phyloP scores from a whole-genome alignment of 1,140 invertebrate genomes.

The Drosophila nebulosa region DNA sequence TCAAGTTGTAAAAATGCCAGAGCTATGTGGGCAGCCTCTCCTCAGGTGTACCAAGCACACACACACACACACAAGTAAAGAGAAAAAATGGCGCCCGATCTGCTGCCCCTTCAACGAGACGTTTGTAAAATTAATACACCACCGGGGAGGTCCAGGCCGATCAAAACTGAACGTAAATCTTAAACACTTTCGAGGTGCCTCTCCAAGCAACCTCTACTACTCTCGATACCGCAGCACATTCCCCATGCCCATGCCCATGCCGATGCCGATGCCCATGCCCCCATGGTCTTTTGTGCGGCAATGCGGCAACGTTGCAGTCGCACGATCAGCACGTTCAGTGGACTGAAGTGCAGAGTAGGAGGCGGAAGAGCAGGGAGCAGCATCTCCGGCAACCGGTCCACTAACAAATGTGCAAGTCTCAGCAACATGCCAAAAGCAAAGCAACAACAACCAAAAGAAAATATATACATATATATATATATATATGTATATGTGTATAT shows the following conservation, averaged over 20 bases:
- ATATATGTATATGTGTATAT: not conserved
- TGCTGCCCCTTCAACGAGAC: not conserved
- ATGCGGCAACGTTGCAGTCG: constrained; percentile 43
- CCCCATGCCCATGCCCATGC: not conserved
- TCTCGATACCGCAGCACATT: constrained; percentile 20
- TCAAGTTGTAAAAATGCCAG: constrained; percentile 74
- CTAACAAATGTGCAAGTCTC: constrained; percentile 67
- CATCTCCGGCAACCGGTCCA: constrained; percentile 46
- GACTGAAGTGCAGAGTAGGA: not conserved
- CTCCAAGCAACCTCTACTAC: constrained; percentile 7
- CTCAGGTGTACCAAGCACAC: constrained; percentile 59
- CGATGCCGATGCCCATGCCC: too few relatives aligned
- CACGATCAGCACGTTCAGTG: constrained; percentile 78
- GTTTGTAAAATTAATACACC: constrained; percentile 66
- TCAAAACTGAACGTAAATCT: constrained; percentile 80
- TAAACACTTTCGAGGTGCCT: constrained; percentile 46
- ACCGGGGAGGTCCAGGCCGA: constrained; percentile 73
- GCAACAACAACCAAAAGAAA: constrained; percentile 20
- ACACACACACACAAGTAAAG: constrained; percentile 47
- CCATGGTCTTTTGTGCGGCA: not conserved
- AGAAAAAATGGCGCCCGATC: constrained; percentile 67
- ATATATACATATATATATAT: constrained; percentile 11
- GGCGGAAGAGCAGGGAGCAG: constrained; percentile 15
- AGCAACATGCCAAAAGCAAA: constrained; percentile 58
- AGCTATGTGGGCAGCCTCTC: constrained; percentile 47